phyloP scores from a whole-genome alignment of 2,888 invertebrate genomes.

The Ophion obscuratus region DNA sequence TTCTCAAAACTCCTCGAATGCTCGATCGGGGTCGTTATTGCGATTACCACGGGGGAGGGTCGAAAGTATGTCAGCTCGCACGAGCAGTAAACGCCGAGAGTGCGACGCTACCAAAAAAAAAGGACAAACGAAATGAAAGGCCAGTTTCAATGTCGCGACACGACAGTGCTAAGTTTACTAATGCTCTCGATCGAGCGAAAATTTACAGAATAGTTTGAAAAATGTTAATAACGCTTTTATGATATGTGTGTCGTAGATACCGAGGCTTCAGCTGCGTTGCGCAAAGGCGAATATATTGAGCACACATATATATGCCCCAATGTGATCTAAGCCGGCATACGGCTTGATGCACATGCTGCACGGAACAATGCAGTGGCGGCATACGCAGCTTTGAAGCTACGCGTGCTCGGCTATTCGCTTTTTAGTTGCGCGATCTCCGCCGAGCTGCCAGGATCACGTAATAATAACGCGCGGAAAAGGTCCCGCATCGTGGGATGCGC shows the following conservation, averaged over 20 bases:
- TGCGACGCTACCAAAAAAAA: too few relatives aligned
- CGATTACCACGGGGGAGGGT: background rate
- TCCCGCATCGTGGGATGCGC: constrained; percentile 41
- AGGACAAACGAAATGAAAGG: too few relatives aligned
- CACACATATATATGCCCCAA: background rate
- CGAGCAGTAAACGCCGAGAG: too few relatives aligned
- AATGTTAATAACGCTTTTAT: too few relatives aligned
- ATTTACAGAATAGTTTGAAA: too few relatives aligned
- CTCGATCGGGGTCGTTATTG: constrained; percentile 49
- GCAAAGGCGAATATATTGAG: constrained; percentile 27
- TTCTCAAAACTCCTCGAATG: constrained; percentile 9
- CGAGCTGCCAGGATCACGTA: constrained; percentile 62
- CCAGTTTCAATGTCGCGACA: too few relatives aligned
- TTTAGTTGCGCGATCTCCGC: constrained; percentile 59
- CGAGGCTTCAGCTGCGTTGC: constrained; percentile 26
- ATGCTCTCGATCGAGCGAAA: too few relatives aligned
- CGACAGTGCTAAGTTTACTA: too few relatives aligned
- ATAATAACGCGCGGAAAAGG: constrained; percentile 53
- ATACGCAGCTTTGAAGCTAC: constrained; percentile 56
- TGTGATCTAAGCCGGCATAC: constrained; percentile 5
- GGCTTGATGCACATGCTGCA: constrained; percentile 29
- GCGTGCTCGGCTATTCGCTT: constrained; percentile 30
- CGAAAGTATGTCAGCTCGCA: too few relatives aligned
- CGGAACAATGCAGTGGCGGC: constrained; percentile 59
- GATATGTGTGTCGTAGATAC: background rate